Evolutionary conservation across 2,888 invertebrate genomes (phyloP).

Genomic region (Drosophila infuscata): DNA sequence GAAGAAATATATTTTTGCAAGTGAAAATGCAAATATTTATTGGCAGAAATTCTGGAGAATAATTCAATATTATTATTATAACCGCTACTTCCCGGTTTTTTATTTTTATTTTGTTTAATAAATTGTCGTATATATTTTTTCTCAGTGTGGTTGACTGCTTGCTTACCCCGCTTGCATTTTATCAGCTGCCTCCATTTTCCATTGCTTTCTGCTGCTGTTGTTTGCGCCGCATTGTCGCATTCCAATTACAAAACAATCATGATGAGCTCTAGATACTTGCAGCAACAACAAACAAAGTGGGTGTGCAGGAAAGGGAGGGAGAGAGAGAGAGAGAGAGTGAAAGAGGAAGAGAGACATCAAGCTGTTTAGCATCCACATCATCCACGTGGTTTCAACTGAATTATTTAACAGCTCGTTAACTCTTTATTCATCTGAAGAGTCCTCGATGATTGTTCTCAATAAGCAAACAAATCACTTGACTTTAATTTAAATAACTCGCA

Average conservation of each 20-base stretch:
- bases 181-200: slow-evolving; percentile 53
- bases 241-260: slow-evolving; percentile 81
- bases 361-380: slow-evolving; percentile 29
- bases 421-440: slow-evolving; percentile 36
- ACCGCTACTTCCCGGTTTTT: neutral
- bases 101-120: neutral
- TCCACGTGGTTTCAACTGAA: slow-evolving; percentile 14
- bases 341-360: slow-evolving; percentile 5
- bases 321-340: neutral
- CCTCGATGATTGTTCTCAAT: slow-evolving; percentile 3
- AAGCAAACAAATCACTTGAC: slow-evolving; percentile 8
- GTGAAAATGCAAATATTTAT: neutral
- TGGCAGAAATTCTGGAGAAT: neutral
- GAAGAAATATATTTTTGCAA: neutral
- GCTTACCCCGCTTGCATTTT: slow-evolving; percentile 54
- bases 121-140: neutral
- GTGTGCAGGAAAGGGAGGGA: neutral
- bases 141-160: slow-evolving; percentile 4
- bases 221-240: slow-evolving; percentile 68
- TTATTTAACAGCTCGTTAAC: slow-evolving; percentile 10
- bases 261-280: slow-evolving; percentile 75
- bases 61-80: neutral
- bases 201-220: slow-evolving; percentile 15
- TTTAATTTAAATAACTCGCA: neutral
- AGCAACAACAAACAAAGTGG: slow-evolving; percentile 30